Percentiles rank a stretch among this genome's conserved stretches.
Conservation (phyloP, 1,140 invertebrate genomes). For the Platyscapa corneri region DNA sequence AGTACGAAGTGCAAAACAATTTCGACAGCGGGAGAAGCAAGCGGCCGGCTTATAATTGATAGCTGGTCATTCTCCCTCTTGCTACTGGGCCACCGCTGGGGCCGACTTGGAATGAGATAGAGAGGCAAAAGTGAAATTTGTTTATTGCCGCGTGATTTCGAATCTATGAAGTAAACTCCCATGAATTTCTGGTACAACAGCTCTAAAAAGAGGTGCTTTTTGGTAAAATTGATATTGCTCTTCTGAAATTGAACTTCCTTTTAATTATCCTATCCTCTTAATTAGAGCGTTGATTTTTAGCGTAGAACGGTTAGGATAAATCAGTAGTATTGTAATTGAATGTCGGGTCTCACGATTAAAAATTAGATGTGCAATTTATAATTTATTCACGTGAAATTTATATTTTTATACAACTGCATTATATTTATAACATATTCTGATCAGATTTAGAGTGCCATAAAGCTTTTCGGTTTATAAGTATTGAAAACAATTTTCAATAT, state of each 20-base stretch:
- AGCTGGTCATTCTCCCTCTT: background rate
- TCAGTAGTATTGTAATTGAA: background rate
- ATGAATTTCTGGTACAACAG: background rate
- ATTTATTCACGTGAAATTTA: background rate
- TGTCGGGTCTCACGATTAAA: background rate
- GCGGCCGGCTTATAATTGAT: slow-evolving; percentile 50
- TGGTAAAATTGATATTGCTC: slow-evolving; percentile 16
- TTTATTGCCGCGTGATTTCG: slow-evolving; percentile 51
- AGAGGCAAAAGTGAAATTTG: slow-evolving; percentile 39
- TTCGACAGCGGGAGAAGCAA: slow-evolving; percentile 53
- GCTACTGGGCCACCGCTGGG: background rate
- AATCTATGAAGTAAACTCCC: slow-evolving; percentile 46
- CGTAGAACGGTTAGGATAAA: background rate
- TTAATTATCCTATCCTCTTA: slow-evolving; percentile 11
- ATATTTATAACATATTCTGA: background rate
- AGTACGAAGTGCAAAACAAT: slow-evolving; percentile 60
- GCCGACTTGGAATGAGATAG: background rate
- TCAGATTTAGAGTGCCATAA: background rate
- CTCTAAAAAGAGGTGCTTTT: background rate
- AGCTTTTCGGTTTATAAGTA: no score
- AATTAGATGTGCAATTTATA: background rate
- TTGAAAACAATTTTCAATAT: no score
- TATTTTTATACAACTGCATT: background rate
- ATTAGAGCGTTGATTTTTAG: slow-evolving; percentile 10
- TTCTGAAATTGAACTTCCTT: slow-evolving; percentile 14